Base-by-base conservation (phyloP, 2,113 vertebrate genomes). In the Gadus chalcogrammus region DNA sequence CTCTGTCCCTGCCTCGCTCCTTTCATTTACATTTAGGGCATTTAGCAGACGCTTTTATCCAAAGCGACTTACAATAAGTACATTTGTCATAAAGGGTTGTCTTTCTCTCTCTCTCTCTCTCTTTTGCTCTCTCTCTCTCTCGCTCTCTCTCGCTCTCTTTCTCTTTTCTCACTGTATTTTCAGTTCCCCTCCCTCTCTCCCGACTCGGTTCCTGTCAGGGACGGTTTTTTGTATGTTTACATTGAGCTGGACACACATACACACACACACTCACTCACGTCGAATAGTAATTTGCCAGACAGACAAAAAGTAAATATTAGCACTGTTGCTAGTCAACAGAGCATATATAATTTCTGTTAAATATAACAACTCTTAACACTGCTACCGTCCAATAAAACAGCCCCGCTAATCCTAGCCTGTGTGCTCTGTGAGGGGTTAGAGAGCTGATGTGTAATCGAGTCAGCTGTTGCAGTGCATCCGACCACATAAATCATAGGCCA, bases 271-370 rank as follows among this genome's bases (percentile, higher is more conserved):
- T 28, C 65, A 22, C 18, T 52, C 61, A n/a, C 28, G 31, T 4
- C 52, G 31, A 72, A 38, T 12, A 27, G 53, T 60, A 15, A 61
- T 52, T 28, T 55, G 38, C 67, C 59, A 76, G 73, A 81, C 74
- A 56, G 71, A 76, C 82, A 58, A 68, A 78, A 64, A 68, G 79
- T 87, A 86, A 87, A 89, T 86, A 82, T 88, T 84, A 85, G 38
- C 73, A 18, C 5, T 24, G 77, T 88, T 84, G 75, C 81, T 81
- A 81, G 81, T 79, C 67, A 27, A 82, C 74, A 5, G 64, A 13
- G 17, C 17, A 58, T 58, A 58, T 58, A 58, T 69, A 18, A 76
- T 79, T 80, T 77, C 79, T 70, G 77, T 70, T 61, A 77, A 74
- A 74, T 85, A 53, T 80, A 80, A 85, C 52, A 55, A 16, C 52